phyloP scores from a whole-genome alignment of 2,888 invertebrate genomes.

The Fabriciana adippe region DNA sequence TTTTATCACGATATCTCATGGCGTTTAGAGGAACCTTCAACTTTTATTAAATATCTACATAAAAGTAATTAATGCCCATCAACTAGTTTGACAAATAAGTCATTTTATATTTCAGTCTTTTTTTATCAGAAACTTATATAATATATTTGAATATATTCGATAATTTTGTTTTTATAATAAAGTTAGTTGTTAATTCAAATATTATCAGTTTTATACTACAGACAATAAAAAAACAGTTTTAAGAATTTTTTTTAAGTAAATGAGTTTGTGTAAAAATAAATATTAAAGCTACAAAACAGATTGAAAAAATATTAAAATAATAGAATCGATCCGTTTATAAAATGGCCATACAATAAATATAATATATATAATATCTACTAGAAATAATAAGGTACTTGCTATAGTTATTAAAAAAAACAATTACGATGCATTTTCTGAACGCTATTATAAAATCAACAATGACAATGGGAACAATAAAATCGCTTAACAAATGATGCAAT shows the following conservation, averaged over 20 bases:
- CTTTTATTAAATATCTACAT: slow-evolving; percentile 13
- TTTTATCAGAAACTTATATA: too few relatives aligned
- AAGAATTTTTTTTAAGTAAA: too few relatives aligned
- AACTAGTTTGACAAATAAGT: background rate
- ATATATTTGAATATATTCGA: too few relatives aligned
- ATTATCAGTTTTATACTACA: too few relatives aligned
- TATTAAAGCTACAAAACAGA: too few relatives aligned
- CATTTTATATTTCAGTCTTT: background rate
- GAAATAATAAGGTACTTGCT: background rate
- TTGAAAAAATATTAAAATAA: too few relatives aligned
- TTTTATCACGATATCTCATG: slow-evolving; percentile 6
- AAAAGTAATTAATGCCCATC: slow-evolving; percentile 19
- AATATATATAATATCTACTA: too few relatives aligned
- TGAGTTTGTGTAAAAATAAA: too few relatives aligned
- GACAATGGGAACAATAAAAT: slow-evolving; percentile 15
- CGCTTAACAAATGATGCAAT: background rate
- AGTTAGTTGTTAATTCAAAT: too few relatives aligned
- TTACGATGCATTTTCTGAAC: slow-evolving; percentile 11
- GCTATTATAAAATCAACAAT: slow-evolving; percentile 6
- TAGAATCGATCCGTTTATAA: too few relatives aligned
- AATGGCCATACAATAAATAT: background rate
- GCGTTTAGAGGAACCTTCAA: slow-evolving; percentile 18
- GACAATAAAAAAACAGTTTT: too few relatives aligned
- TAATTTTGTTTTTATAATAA: too few relatives aligned
- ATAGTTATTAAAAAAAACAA: slow-evolving; percentile 7